Evolutionary conservation across 2,797 vertebrate genomes (phyloP).

Genomic region (Poliocrania exsul): DNA sequence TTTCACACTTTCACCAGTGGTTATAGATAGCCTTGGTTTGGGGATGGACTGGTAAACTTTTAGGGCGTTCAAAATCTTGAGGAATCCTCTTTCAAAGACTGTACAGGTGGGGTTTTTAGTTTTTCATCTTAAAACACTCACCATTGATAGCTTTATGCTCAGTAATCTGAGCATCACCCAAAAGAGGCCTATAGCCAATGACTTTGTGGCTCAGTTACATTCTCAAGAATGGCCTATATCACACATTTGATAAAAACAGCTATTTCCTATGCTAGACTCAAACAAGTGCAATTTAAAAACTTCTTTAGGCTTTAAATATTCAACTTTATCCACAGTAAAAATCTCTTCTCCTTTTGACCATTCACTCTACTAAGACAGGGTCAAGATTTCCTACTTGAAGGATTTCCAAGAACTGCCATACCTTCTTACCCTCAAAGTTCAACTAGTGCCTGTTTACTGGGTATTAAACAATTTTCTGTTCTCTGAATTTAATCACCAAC

Average conservation of each 20-base stretch:
- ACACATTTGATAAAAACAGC: background rate
- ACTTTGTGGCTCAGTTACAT: background rate
- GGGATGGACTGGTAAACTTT: background rate
- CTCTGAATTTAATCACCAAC: background rate
- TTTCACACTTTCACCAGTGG: background rate
- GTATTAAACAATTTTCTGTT: background rate
- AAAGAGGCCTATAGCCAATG: background rate
- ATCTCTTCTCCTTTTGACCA: background rate
- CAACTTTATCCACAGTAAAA: background rate
- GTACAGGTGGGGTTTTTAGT: accelerated
- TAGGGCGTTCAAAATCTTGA: background rate
- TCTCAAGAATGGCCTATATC: background rate
- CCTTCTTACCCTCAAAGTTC: background rate
- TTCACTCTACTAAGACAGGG: background rate
- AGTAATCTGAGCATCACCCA: background rate
- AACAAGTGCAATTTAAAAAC: background rate
- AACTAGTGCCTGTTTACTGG: background rate
- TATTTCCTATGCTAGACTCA: background rate
- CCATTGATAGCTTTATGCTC: background rate
- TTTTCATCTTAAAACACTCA: background rate
- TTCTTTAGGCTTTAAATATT: background rate
- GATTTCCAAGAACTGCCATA: background rate
- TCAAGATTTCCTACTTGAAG: background rate
- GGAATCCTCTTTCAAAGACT: background rate
- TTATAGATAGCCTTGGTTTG: background rate